Evolutionary conservation across 2,113 vertebrate species (phyloP).

Genomic region (Nipponia nippon): DNA sequence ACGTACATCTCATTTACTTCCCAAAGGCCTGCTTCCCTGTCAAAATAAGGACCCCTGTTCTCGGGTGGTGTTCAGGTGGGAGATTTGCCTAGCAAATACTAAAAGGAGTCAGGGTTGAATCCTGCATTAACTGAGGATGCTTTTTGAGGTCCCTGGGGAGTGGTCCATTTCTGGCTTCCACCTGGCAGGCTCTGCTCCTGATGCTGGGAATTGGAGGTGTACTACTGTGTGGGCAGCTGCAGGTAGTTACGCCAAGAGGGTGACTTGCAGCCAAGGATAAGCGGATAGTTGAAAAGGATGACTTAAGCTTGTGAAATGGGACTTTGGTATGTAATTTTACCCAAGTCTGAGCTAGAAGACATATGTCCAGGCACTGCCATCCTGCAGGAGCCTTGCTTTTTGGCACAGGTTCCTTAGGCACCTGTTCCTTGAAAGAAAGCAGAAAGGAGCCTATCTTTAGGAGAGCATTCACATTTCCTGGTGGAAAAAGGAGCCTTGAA

Average conservation of each 20-base stretch:
- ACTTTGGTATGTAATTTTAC: neutral
- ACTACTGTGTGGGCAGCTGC: neutral
- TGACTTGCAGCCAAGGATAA: neutral
- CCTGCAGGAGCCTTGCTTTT: neutral
- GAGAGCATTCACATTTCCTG: neutral
- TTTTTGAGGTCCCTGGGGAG: neutral
- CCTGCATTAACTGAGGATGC: neutral
- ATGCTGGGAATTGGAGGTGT: neutral
- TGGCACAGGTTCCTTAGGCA: neutral
- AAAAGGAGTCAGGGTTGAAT: neutral
- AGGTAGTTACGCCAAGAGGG: neutral
- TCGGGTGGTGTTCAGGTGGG: neutral
- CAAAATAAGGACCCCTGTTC: neutral
- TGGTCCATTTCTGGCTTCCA: neutral
- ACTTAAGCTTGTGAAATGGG: neutral
- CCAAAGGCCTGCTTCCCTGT: neutral
- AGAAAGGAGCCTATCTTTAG: neutral
- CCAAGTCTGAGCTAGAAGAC: neutral
- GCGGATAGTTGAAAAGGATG: neutral
- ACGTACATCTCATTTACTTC: neutral
- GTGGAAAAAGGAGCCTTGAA: neutral
- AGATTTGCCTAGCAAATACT: neutral
- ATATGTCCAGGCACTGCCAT: neutral
- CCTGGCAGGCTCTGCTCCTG: neutral
- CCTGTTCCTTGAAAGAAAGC: neutral